phyloP scores from a whole-genome alignment of 1,140 invertebrate species.

The Atta cephalotes region DNA sequence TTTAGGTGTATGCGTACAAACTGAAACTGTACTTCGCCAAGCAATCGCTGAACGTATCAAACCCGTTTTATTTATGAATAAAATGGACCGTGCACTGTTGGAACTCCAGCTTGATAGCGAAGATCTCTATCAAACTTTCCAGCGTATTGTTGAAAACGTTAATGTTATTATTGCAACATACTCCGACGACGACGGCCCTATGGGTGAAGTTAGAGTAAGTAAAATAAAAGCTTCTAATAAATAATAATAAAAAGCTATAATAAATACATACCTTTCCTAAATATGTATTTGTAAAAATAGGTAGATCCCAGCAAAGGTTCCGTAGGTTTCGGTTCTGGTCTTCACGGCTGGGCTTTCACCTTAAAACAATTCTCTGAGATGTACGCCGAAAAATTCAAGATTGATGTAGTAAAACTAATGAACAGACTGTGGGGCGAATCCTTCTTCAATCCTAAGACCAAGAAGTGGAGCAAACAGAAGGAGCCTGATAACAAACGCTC shows the following conservation, averaged over 20 bases:
- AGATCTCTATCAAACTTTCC: constrained; percentile 99
- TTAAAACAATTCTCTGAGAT: constrained; percentile 99
- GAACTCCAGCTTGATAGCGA: constrained; percentile 98
- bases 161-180: constrained; percentile 99
- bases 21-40: constrained; percentile 99
- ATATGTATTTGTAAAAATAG: constrained; percentile 78
- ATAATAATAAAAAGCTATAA: too few species aligned
- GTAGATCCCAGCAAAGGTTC: constrained; percentile 99
- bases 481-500: constrained; percentile 97
- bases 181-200: constrained; percentile 98
- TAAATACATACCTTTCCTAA: not conserved
- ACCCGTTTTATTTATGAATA: constrained; percentile 99
- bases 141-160: constrained; percentile 99
- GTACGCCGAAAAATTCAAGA: constrained; percentile 99
- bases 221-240: not conserved
- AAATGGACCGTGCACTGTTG: constrained; percentile 99
- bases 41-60: constrained; percentile 99
- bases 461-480: constrained; percentile 98
- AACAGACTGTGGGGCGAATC: constrained; percentile 98
- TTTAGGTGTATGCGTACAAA: constrained; percentile 99
- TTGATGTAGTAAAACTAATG: constrained; percentile 99
- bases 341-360: constrained; percentile 99
- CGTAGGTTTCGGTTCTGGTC: constrained; percentile 99
- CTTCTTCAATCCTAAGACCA: constrained; percentile 98
- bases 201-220: constrained; percentile 98